Conservation (phyloP, 2,113 vertebrate species). For the Stercorarius parasiticus region DNA sequence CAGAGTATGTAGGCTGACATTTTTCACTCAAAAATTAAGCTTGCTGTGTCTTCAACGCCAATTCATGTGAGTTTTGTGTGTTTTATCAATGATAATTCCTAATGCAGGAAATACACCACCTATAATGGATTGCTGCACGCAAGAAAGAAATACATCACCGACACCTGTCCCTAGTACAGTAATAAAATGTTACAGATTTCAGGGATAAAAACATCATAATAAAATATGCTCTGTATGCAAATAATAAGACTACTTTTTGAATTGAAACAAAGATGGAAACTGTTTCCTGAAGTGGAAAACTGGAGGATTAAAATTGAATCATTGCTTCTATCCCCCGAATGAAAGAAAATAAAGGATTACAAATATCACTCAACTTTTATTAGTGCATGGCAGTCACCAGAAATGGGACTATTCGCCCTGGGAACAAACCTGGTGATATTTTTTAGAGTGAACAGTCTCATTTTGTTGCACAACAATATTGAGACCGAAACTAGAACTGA, state of each 20-base stretch:
- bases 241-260: slow-evolving; percentile 43
- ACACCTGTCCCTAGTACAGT: neutral
- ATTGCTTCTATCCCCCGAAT: neutral
- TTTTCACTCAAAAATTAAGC: neutral
- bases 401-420: neutral
- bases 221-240: slow-evolving; percentile 55
- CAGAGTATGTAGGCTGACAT: neutral
- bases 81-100: neutral
- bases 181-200: slow-evolving; percentile 56
- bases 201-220: slow-evolving; percentile 54
- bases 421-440: slow-evolving; percentile 9
- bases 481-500: neutral
- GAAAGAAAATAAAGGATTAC: slow-evolving; percentile 37
- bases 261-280: slow-evolving; percentile 39
- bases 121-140: neutral
- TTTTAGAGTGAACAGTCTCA: neutral
- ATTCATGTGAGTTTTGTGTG: neutral
- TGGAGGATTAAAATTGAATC: slow-evolving; percentile 49
- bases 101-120: neutral
- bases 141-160: neutral
- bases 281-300: slow-evolving; percentile 46
- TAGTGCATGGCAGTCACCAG: neutral
- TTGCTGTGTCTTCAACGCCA: neutral
- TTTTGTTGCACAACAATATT: neutral
- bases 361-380: slow-evolving; percentile 62